Conservation (phyloP, 2,888 invertebrate species). For the Polymixis flavicincta region DNA sequence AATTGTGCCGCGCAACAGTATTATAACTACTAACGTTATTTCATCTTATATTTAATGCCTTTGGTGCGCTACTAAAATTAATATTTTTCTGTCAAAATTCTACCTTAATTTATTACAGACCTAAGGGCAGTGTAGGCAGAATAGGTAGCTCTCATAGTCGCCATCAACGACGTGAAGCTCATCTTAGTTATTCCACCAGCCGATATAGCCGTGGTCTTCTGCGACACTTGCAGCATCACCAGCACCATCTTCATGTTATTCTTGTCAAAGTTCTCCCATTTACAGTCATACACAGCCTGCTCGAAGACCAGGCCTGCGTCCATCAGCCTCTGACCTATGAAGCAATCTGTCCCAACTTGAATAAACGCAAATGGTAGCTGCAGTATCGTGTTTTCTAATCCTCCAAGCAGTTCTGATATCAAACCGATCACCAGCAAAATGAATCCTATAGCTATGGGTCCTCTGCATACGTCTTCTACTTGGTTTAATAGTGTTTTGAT, state of each 20-base stretch:
- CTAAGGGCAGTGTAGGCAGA: constrained; percentile 79
- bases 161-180: constrained; percentile 75
- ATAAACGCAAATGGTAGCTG: constrained; percentile 72
- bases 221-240: constrained; percentile 77
- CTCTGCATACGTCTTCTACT: constrained; percentile 67
- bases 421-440: constrained; percentile 65
- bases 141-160: constrained; percentile 74
- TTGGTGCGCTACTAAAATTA: background rate
- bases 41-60: background rate
- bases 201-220: constrained; percentile 75
- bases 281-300: constrained; percentile 76
- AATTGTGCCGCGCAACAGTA: too few relatives aligned
- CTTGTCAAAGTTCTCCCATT: constrained; percentile 81
- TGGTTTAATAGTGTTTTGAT: constrained; percentile 65
- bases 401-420: constrained; percentile 71
- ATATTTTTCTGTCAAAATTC: background rate
- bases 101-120: constrained; percentile 64
- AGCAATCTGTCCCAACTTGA: constrained; percentile 76
- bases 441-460: constrained; percentile 72
- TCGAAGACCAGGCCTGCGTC: constrained; percentile 76
- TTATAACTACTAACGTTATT: background rate
- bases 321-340: constrained; percentile 77
- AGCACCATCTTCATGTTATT: constrained; percentile 77
- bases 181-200: constrained; percentile 78
- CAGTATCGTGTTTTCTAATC: constrained; percentile 74